Conservation (phyloP, 2,797 vertebrate genomes). For the Acipenser transmontanus region DNA sequence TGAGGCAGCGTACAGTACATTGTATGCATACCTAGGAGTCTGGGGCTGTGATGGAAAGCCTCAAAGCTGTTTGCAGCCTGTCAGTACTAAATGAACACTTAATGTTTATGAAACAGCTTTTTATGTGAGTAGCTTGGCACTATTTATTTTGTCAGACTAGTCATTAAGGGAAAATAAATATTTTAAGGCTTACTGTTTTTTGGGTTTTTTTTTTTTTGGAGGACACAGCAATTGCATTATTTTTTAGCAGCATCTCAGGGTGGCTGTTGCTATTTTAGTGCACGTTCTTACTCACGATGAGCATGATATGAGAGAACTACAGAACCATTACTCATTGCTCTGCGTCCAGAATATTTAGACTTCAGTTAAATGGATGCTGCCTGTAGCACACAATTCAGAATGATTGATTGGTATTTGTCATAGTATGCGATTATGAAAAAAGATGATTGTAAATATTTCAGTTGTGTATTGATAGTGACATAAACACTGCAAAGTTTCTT, state of each 20-base stretch:
- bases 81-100: constrained; percentile 63
- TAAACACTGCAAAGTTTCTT: too few species aligned
- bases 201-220: too few species aligned
- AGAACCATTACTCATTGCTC: constrained; percentile 12
- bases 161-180: constrained; percentile 11
- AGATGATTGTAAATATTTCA: too few species aligned
- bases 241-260: not conserved
- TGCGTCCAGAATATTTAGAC: constrained; percentile 4
- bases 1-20: constrained; percentile 38
- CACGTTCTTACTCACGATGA: constrained; percentile 8
- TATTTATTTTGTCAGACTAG: constrained; percentile 13
- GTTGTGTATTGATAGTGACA: too few species aligned
- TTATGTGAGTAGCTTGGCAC: constrained; percentile 6
- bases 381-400: too few species aligned
- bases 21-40: not conserved
- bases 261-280: constrained; percentile 1
- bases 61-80: constrained; percentile 67
- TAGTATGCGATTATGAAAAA: too few species aligned
- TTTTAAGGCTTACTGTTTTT: not conserved
- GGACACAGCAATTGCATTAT: not conserved
- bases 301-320: constrained; percentile 2
- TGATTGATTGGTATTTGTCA: too few species aligned
- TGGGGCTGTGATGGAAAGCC: constrained; percentile 63
- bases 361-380: too few species aligned
- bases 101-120: constrained; percentile 65